phyloP scores from a whole-genome alignment of 2,797 vertebrate genomes.

The Steatocranus sp. region DNA sequence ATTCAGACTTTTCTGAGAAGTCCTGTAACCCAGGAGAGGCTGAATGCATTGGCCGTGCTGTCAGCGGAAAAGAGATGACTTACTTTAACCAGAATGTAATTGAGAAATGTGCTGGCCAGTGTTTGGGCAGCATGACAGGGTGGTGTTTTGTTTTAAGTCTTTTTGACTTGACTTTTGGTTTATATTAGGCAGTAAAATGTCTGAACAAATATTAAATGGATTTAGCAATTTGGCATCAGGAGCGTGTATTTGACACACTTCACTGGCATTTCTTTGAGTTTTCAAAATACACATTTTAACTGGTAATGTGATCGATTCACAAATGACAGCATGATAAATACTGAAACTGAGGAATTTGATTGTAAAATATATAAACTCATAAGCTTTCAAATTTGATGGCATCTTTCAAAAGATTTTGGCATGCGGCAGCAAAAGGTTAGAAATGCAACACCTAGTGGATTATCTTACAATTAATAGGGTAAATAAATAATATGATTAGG shows the following conservation, averaged over 20 bases:
- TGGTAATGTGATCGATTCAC: not conserved
- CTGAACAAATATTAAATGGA: not conserved
- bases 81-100: conserved; percentile 6
- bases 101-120: conserved; percentile 8
- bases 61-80: not conserved
- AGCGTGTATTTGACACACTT: not conserved
- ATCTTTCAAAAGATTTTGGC: not conserved
- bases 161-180: not conserved
- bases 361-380: not conserved
- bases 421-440: not conserved
- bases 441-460: not conserved
- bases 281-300: not conserved
- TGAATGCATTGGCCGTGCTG: not conserved
- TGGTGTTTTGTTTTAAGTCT: not conserved
- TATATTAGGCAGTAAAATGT: not conserved
- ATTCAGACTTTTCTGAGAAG: conserved; percentile 9
- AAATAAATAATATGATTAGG: not conserved
- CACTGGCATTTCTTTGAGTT: not conserved
- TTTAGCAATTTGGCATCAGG: not conserved
- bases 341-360: not conserved
- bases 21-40: not conserved
- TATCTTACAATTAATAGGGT: not conserved
- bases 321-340: not conserved
- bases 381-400: not conserved
- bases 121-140: not conserved